Conservation (phyloP, 2,888 invertebrate genomes). For the Ochropleura plecta region DNA sequence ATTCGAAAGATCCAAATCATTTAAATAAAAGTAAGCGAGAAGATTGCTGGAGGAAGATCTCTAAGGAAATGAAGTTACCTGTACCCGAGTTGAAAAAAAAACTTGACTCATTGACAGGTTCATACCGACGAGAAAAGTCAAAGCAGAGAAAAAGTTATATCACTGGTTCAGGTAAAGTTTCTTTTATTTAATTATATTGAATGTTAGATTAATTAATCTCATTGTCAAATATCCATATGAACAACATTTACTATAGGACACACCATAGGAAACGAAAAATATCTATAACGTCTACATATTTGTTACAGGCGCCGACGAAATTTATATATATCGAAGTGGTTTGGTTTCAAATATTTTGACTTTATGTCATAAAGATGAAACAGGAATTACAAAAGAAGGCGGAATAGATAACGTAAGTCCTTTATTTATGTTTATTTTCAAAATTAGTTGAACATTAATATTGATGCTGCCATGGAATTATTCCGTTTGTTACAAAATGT, state of each 20-base stretch:
- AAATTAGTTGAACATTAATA: slow-evolving; percentile 23
- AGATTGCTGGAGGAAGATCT: no score
- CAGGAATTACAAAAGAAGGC: slow-evolving; percentile 32
- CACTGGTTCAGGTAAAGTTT: no score
- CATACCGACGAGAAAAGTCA: no score
- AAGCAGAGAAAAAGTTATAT: no score
- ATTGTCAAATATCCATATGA: background rate
- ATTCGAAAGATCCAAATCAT: no score
- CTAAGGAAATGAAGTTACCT: no score
- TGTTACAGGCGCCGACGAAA: slow-evolving; percentile 12
- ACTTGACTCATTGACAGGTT: no score
- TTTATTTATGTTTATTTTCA: slow-evolving; percentile 23
- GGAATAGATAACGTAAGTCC: slow-evolving; percentile 17
- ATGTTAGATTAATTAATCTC: background rate
- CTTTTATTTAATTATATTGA: no score
- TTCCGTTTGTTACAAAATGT: slow-evolving; percentile 55
- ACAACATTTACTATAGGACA: slow-evolving; percentile 1
- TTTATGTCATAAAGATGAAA: slow-evolving; percentile 43
- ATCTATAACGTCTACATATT: background rate
- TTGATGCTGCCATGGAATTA: slow-evolving; percentile 40
- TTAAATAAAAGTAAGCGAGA: no score
- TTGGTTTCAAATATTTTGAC: slow-evolving; percentile 37
- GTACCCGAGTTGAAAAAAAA: no score
- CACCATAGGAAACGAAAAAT: background rate
- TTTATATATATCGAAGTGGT: slow-evolving; percentile 43